Base-by-base conservation (phyloP, 1,140 invertebrate species). In the Apolygus lucorum region DNA sequence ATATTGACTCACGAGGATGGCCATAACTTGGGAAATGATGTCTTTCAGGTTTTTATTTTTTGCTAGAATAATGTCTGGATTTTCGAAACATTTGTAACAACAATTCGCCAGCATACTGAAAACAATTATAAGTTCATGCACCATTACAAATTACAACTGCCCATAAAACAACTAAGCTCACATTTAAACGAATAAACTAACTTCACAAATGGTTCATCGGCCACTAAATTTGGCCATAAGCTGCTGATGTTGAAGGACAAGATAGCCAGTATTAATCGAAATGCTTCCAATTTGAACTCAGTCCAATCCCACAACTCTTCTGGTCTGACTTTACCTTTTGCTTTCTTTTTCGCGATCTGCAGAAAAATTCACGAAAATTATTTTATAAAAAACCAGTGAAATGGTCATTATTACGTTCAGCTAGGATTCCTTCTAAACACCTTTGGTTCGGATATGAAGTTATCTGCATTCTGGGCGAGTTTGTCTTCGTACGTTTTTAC, bases 151-250 rank as follows among this genome's bases (percentile, higher is more conserved):
- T n/a, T n/a, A n/a, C n/a, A n/a, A n/a, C n/a, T n/a, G 13, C 4
- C n/a, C 13, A 66, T 66, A 70, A 21, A 69, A 70, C 78, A 29
- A 75, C 77, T 29, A 76, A n/a, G n/a, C n/a, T n/a, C n/a, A n/a
- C n/a, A n/a, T n/a, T n/a, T n/a, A n/a, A n/a, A n/a, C 17, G 21
- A 78, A 17, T 17, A 68, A 52, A 77, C 82, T 83, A 81, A 91
- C 88, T 84, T 86, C n/a, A 93, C 84, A 84, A 93, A 93, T 73
- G 88, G 86, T 74, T 92, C 88, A 75, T 95, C 92, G 59, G 87
- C 85, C 24, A 93, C 82, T 2, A 90, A 90, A 59, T 91, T 90
- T 74, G 86, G 84, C 90, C 90, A 95, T 0, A 95, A 81, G 68
- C 85, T 84, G 28, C 87, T 82, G 2, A 94, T 76, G 13, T 87